A percentile compares a stretch with the other conserved stretches of the same genome.
phyloP scores from a whole-genome alignment of 2,113 vertebrate species.

The Apodemus speciosus region DNA sequence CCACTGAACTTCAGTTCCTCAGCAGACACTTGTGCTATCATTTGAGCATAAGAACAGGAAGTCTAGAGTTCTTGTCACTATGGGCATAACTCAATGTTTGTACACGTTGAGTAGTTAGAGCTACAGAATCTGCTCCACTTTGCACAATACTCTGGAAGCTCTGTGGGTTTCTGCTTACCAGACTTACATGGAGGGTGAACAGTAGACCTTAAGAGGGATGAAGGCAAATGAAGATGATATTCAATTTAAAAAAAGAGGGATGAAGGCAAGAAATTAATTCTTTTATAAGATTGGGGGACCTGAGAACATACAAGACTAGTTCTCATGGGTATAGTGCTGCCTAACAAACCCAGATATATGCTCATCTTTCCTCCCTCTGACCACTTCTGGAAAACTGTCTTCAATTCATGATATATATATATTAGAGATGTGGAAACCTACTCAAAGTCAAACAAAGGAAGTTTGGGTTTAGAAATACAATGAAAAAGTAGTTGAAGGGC shows the following conservation, averaged over 20 bases:
- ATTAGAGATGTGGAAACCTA: background rate
- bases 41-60: slow-evolving; percentile 2
- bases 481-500: background rate
- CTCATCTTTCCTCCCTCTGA: background rate
- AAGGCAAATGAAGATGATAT: too few species aligned
- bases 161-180: slow-evolving; percentile 13
- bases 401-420: background rate
- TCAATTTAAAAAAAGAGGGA: too few species aligned
- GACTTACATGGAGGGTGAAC: background rate
- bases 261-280: background rate
- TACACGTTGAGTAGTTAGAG: background rate
- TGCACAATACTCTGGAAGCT: background rate
- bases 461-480: background rate
- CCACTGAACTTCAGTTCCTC: slow-evolving; percentile 18
- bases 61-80: background rate
- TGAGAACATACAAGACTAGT: background rate
- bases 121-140: background rate
- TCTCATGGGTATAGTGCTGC: background rate
- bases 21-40: background rate
- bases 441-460: background rate
- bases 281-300: background rate
- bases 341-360: background rate
- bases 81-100: background rate
- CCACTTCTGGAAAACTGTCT: background rate
- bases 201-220: background rate